Base-by-base conservation (phyloP, 2,797 vertebrate species). In the Naso thynnoides region DNA sequence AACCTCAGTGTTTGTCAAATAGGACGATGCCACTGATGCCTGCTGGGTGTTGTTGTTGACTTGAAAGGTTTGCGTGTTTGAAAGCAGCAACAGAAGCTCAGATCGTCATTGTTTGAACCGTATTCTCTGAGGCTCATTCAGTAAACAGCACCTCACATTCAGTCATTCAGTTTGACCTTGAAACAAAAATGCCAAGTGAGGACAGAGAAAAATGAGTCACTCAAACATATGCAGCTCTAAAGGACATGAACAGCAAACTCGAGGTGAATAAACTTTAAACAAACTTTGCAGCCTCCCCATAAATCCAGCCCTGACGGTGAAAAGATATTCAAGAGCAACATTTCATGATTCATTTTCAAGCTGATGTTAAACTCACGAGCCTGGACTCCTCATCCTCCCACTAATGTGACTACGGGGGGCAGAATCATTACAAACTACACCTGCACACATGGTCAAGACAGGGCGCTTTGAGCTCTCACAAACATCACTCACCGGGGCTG, bases 1-100 rank as follows among this genome's bases (percentile, higher is more conserved):
- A 52, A 58, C 63, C 27, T 63, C 59, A 3, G 14, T 39, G 64
- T 61, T 55, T 70, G 53, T 81, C 71, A 82, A 48, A 78, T 65
- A 49, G 65, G 72, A 75, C 60, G 54, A 44, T 44, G 54, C 24
- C 44, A 60, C 31, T 54, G 64, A 60, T 62, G 41, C 68, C 81
- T 73, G 76, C 64, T 63, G 64, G 76, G 39, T 42, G 72, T 38
- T 66, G 70, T 23, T 86, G 65, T n/a, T 78, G 57, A 49, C 68
- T 39, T 72, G 38, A 64, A 67, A 74, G 15, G 59, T 50, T 65
- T 64, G 52, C 15, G 2, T 83, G 52, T 48, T 42, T 60, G 41
- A 50, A 68, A 48, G 29, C 54, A 68, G 60, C 41, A 73, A 36
- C 27, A n/a, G 31, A 26, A 24, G 53, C 31, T 50, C 65, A n/a